A percentile compares a stretch with the other conserved stretches of the same genome.
phyloP scores from a whole-genome alignment of 2,888 invertebrate genomes.

The Anticlea derivata region DNA sequence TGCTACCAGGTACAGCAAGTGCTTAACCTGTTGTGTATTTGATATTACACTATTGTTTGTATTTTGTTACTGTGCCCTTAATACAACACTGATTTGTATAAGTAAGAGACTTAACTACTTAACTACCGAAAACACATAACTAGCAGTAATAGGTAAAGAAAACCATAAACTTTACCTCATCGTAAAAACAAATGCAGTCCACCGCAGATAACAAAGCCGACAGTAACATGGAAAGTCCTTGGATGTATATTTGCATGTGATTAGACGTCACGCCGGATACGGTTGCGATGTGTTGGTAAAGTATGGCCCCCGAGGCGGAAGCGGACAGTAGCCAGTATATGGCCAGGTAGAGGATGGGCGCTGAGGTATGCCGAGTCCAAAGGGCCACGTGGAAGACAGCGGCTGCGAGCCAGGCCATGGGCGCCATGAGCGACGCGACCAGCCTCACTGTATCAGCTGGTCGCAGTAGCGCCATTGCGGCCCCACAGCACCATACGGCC shows the following conservation, averaged over 20 bases:
- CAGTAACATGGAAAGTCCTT: slow-evolving; percentile 55
- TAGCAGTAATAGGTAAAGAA: neutral
- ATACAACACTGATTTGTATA: too few relatives aligned
- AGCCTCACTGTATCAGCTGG: slow-evolving; percentile 56
- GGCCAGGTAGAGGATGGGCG: slow-evolving; percentile 72
- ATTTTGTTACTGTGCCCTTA: too few relatives aligned
- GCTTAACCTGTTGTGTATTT: neutral
- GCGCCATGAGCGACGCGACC: slow-evolving; percentile 61
- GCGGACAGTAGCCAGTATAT: slow-evolving; percentile 72
- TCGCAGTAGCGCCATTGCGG: slow-evolving; percentile 60
- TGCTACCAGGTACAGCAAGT: neutral
- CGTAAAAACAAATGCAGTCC: slow-evolving; percentile 74
- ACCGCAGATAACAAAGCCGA: slow-evolving; percentile 59
- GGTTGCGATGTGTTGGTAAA: slow-evolving; percentile 53
- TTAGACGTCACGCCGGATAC: slow-evolving; percentile 37
- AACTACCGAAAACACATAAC: neutral
- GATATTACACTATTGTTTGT: neutral
- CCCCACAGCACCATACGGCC: slow-evolving; percentile 63
- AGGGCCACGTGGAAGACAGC: slow-evolving; percentile 68
- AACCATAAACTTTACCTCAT: slow-evolving; percentile 58
- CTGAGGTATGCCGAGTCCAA: slow-evolving; percentile 67
- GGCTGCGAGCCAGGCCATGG: slow-evolving; percentile 71
- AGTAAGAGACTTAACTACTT: too few relatives aligned
- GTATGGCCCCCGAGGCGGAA: slow-evolving; percentile 55
- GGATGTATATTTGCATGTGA: slow-evolving; percentile 62